Evolutionary conservation across 1,140 invertebrate species (phyloP).

Genomic region (Halesus radiatus): DNA sequence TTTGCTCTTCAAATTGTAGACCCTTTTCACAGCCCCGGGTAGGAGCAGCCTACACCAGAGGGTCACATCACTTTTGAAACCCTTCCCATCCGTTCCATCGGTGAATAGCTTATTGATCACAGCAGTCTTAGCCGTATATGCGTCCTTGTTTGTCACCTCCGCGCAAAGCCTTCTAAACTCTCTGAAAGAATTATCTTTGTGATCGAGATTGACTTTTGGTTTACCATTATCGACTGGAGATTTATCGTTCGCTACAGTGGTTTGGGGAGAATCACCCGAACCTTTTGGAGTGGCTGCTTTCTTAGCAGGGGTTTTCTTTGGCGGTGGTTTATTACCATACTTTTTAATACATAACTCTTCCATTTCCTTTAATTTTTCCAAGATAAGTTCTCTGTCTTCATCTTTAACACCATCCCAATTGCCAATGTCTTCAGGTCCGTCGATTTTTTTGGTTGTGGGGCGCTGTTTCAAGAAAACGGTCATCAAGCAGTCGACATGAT

Average conservation of each 20-base stretch:
- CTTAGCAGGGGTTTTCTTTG: conserved; percentile 27
- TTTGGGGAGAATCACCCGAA: neutral
- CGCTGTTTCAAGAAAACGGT: conserved; percentile 84
- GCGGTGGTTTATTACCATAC: conserved; percentile 65
- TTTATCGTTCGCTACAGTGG: neutral
- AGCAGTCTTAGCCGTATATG: conserved; percentile 87
- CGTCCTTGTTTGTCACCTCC: conserved; percentile 80
- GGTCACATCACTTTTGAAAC: conserved; percentile 83
- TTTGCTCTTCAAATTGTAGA: conserved; percentile 94
- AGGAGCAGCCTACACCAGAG: conserved; percentile 90
- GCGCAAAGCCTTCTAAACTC: conserved; percentile 85
- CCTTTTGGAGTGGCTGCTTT: neutral
- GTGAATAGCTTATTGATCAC: conserved; percentile 79
- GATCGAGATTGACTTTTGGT: conserved; percentile 45
- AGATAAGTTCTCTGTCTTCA: conserved; percentile 78
- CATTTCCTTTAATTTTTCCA: conserved; percentile 74
- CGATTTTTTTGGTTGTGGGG: conserved; percentile 85
- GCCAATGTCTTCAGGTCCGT: conserved; percentile 83
- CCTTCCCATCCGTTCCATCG: conserved; percentile 75
- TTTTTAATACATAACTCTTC: conserved; percentile 70
- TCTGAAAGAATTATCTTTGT: conserved; percentile 81
- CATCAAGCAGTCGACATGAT: conserved; percentile 86
- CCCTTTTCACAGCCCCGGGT: conserved; percentile 84
- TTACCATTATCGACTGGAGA: neutral
- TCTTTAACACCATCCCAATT: conserved; percentile 79